phyloP scores from a whole-genome alignment of 2,888 invertebrate species.

The Endomychus coccineus region DNA sequence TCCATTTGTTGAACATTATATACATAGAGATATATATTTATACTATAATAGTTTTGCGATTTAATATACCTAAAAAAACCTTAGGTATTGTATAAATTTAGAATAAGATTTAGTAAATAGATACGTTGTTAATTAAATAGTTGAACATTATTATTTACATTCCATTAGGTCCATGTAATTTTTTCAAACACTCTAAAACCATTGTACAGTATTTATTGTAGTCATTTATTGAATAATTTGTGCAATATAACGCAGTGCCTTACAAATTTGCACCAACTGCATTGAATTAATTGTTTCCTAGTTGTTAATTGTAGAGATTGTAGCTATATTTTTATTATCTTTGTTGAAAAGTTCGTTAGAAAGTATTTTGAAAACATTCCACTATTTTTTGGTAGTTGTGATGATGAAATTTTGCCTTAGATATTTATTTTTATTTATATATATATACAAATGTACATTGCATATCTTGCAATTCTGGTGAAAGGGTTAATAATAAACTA shows the following conservation, averaged over 20 bases:
- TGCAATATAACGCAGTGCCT: constrained; percentile 26
- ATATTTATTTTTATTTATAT: constrained; percentile 30
- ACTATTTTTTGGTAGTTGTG: constrained; percentile 16
- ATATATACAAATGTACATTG: constrained; percentile 26
- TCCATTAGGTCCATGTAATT: constrained; percentile 12
- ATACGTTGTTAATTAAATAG: constrained; percentile 12
- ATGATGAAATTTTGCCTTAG: constrained; percentile 19
- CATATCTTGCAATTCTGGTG: constrained; percentile 31
- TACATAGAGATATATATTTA: constrained; percentile 18
- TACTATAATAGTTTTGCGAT: constrained; percentile 10
- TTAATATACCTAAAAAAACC: constrained; percentile 9
- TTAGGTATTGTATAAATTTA: constrained; percentile 13
- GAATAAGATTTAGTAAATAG: constrained; percentile 9
- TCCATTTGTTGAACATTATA: constrained; percentile 27
- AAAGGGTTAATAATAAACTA: too few relatives aligned
- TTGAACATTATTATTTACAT: constrained; percentile 12
- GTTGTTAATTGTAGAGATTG: constrained; percentile 10
- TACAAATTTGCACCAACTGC: constrained; percentile 8
- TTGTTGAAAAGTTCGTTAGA: constrained; percentile 20
- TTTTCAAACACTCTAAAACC: constrained; percentile 13
- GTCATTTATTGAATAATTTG: constrained; percentile 17
- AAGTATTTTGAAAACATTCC: constrained; percentile 25
- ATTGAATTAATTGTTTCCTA: constrained; percentile 8
- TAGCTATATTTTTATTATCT: constrained; percentile 19
- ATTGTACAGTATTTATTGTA: constrained; percentile 25